Conservation (phyloP, 2,113 vertebrate genomes). For the Anser brachyrhynchus region DNA sequence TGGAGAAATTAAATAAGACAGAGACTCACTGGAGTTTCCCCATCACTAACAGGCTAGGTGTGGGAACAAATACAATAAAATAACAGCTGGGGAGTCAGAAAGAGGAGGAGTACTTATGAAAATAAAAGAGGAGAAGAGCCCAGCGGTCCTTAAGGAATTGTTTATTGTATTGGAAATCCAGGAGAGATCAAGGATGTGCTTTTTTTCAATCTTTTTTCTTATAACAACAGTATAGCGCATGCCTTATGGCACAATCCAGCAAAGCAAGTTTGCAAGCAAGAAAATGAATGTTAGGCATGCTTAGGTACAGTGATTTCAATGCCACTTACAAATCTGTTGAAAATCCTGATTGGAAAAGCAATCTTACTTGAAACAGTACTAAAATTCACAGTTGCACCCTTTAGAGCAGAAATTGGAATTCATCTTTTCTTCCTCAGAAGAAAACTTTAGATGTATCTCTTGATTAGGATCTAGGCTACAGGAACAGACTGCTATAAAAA, state of each 20-base stretch:
- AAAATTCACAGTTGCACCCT: neutral
- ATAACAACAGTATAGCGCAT: rapidly evolving
- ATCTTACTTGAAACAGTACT: neutral
- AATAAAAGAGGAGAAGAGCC: neutral
- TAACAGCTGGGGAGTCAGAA: neutral
- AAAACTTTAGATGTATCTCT: neutral
- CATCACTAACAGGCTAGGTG: neutral
- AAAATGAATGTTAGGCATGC: neutral
- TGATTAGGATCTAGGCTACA: conserved; percentile 3
- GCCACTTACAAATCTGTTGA: neutral
- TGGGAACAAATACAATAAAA: neutral
- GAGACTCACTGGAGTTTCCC: neutral
- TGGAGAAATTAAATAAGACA: neutral
- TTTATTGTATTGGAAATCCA: neutral
- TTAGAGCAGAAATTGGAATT: conserved; percentile 5
- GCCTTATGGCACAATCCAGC: neutral
- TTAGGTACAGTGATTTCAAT: neutral
- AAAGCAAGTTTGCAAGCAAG: neutral
- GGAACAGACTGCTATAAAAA: conserved; percentile 40
- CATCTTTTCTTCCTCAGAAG: neutral
- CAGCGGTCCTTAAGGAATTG: neutral
- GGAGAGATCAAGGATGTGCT: neutral
- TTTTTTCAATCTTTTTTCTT: neutral
- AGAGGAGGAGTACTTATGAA: neutral
- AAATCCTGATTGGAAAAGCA: neutral